phyloP scores from a whole-genome alignment of 2,888 invertebrate species.

The Ennomos fuscantarius region DNA sequence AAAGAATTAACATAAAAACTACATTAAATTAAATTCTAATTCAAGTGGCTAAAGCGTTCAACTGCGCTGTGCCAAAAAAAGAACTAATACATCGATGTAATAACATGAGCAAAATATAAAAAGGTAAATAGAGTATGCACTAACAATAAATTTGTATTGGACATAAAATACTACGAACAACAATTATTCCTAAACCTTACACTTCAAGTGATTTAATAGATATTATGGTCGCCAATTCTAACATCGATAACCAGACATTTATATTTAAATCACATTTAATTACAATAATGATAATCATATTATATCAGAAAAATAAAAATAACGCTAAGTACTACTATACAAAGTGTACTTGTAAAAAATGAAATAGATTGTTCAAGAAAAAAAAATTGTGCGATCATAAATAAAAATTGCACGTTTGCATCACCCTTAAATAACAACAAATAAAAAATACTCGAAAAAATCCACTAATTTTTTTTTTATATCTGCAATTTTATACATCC shows the following conservation, averaged over 20 bases:
- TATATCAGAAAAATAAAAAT: constrained; percentile 30
- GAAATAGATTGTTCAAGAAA: constrained; percentile 5
- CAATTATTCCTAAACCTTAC: constrained; percentile 47
- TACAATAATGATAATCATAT: constrained; percentile 39
- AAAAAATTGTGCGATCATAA: constrained; percentile 27
- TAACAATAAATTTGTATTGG: constrained; percentile 34
- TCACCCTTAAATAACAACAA: constrained; percentile 10
- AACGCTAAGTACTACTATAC: no score
- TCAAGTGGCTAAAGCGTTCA: constrained; percentile 2
- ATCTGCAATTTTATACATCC: no score
- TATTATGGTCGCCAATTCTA: constrained; percentile 38
- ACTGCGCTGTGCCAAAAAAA: constrained; percentile 30
- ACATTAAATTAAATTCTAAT: constrained; percentile 1
- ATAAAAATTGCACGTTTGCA: constrained; percentile 27
- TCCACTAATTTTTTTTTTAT: constrained; percentile 2
- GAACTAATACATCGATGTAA: constrained; percentile 70
- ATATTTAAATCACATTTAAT: constrained; percentile 63
- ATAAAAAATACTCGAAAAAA: constrained; percentile 34
- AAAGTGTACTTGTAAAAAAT: constrained; percentile 23
- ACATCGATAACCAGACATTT: constrained; percentile 35
- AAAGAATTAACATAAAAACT: constrained; percentile 2
- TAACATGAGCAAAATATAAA: constrained; percentile 65
- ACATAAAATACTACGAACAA: constrained; percentile 37
- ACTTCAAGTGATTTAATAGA: constrained; percentile 53
- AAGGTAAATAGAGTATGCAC: constrained; percentile 27